Percentiles rank a stretch among this genome's conserved stretches.
Conservation (phyloP, 2,113 vertebrate species). For the Protobothrops mucrosquamatus region DNA sequence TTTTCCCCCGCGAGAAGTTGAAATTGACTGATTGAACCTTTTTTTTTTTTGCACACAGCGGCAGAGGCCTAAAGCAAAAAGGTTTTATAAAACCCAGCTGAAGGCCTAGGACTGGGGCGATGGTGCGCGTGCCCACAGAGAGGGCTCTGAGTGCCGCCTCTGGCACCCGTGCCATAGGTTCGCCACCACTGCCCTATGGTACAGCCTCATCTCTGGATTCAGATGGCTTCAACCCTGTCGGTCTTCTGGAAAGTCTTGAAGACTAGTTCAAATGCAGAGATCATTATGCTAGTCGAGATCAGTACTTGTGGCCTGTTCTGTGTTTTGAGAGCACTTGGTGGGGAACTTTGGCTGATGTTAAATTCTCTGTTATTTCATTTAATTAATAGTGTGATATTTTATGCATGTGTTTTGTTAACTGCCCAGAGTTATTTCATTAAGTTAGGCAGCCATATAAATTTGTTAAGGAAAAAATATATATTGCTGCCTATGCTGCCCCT, state of each 20-base stretch:
- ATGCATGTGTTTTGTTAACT: background rate
- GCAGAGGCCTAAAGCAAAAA: no score
- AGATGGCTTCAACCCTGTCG: background rate
- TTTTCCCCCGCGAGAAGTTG: no score
- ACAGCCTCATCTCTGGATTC: background rate
- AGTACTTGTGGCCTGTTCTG: background rate
- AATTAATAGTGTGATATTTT: background rate
- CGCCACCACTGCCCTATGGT: background rate
- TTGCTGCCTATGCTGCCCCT: background rate
- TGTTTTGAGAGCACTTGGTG: background rate
- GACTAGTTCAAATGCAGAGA: background rate
- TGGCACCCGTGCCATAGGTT: no score
- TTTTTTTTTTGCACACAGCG: no score
- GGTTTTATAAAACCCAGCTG: no score
- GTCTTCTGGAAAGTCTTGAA: background rate
- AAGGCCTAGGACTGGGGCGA: no score
- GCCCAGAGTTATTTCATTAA: background rate
- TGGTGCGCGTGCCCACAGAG: no score
- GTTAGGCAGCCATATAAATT: background rate
- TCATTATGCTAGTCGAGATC: background rate
- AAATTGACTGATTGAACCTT: no score
- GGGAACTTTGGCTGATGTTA: background rate
- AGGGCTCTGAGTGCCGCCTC: no score
- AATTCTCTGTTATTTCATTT: background rate
- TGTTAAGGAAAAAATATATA: background rate